Evolutionary conservation across 1,140 invertebrate genomes (phyloP), one percentile per base, ranked within the genome.

Genomic region (Meloidogyne exigua): DNA sequence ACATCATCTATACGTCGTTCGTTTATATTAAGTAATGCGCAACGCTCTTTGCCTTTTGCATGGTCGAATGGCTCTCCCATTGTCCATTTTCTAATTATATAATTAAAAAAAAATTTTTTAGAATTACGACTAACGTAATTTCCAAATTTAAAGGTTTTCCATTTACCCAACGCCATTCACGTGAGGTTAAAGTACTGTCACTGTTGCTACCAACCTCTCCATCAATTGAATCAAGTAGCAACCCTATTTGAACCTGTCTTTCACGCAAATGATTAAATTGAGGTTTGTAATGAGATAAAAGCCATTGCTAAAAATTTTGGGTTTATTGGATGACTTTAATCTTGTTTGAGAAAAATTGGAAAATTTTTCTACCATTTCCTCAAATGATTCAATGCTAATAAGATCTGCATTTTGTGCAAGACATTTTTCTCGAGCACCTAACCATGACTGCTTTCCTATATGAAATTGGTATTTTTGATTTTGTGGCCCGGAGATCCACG

Each of bases 391-490:
- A 63, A 83, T 82, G 12, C 75, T 79, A 3, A 79, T 72, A 15
- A 83, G 72, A 77, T 85, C 83, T 73, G 75, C 71, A 73, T 83
- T 83, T 68, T 85, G 72, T 25, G 73, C 75, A 25, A 83, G 49
- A 66, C 82, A 83, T 18, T 44, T 78, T 77, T 83, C 82, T 1
- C 82, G 69, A 36, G 82, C 82, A 32, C 69, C 68, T 42, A 85
- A 12, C 82, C 82, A 83, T 2, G 80, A 85, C 28, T 85, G 83
- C 36, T 79, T 65, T 57, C 82, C 82, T 64, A 84, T 63, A 67
- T 83, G 81, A 49, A 83, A 83, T 74, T 84, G 78, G 57, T 80
- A 82, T 69, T 82, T 82, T 26, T 83, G 80, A 11, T 81, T 77
- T 23, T 44, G 36, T n/a, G 81, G 81, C 1, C 81, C 81, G 5